Evolutionary conservation across 30 jellyfish, hydroid and myxozoan genomes (phyloP), one percentile per base, ranked within the genome.

Genomic region (Chrysaora quinquecirrha): DNA sequence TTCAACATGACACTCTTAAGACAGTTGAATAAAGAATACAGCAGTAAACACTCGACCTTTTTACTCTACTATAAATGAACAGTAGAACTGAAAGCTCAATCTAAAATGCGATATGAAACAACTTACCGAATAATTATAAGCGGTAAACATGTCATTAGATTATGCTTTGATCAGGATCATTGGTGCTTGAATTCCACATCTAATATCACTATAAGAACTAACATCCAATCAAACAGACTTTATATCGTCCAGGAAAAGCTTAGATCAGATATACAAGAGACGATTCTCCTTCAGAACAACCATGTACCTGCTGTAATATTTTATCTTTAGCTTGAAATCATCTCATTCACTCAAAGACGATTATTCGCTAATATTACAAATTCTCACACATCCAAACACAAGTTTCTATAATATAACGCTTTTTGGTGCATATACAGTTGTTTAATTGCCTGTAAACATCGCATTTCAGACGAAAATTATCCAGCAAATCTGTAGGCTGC

Each of bases 91-190:
- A 52, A 52, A 38, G 6, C 14, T 6, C 54, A 38, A 38, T 38
- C 54, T 38, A 38, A 38, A 38, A 38, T 38, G 14, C 54, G 11
- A 38, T 38, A 6, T 38, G 54, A 38, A 14, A 38, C 19, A 3
- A 70, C 92, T 82, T 70, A 82, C 92, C 92, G 92, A 82, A 56
- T 48, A 82, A 56, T 69, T 63, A 67, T 69, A 82, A 52, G 92
- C 63, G 92, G 52, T 82, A 56, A 19, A 82, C 92, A 82, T 82
- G 60, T 77, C 80, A 63, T 77, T 80, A 84, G 38, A 47, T 70
- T 43, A 66, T 19, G 29, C 7, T 2, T 20, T 43, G 12, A 9
- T 16, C 58, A 43, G 16, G 16, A 6, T 43, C 58, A 43, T 43
- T 16, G 58, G 58, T 43, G 9, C 16, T 43, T 43, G 12, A 43